Evolutionary conservation across 92 coral and sea anemone species (phyloP).

Genomic region (Anthopleura xanthogrammica): DNA sequence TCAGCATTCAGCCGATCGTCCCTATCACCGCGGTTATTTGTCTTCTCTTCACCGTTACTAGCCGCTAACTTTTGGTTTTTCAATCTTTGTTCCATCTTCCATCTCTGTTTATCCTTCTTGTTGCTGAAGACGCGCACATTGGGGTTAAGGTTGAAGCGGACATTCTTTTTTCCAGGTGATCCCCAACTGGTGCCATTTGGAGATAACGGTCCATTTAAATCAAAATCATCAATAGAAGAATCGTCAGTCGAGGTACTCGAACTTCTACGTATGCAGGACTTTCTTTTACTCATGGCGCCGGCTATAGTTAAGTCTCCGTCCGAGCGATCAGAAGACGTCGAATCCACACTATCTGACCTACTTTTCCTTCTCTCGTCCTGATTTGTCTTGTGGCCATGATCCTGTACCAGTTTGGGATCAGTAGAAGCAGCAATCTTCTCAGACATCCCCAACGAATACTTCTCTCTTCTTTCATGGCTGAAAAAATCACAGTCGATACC

Average conservation of each 20-base stretch:
- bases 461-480: conserved; percentile 45
- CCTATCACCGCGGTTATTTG: conserved; percentile 36
- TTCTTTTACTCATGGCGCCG: conserved; percentile 46
- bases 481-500: conserved; percentile 37
- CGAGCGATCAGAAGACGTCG: conserved; percentile 38
- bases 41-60: conserved; percentile 15
- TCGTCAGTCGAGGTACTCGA: conserved; percentile 87
- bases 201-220: conserved; percentile 53
- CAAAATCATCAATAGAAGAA: conserved; percentile 63
- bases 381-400: conserved; percentile 28
- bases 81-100: conserved; percentile 70
- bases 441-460: conserved; percentile 33
- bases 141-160: conserved; percentile 93
- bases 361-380: conserved; percentile 18
- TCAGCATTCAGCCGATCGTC: conserved; percentile 33
- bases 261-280: conserved; percentile 71
- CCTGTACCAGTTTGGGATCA: conserved; percentile 32
- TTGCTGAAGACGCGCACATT: conserved; percentile 94
- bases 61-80: conserved; percentile 38
- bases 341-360: conserved; percentile 42
- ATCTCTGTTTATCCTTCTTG: conserved; percentile 84
- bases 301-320: conserved; percentile 23
- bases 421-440: conserved; percentile 24
- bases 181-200: conserved; percentile 44
- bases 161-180: conserved; percentile 82